A percentile compares a stretch with the other conserved stretches of the same genome.
Conservation (phyloP, 2,797 vertebrate genomes). For the Anabacerthia variegaticeps region DNA sequence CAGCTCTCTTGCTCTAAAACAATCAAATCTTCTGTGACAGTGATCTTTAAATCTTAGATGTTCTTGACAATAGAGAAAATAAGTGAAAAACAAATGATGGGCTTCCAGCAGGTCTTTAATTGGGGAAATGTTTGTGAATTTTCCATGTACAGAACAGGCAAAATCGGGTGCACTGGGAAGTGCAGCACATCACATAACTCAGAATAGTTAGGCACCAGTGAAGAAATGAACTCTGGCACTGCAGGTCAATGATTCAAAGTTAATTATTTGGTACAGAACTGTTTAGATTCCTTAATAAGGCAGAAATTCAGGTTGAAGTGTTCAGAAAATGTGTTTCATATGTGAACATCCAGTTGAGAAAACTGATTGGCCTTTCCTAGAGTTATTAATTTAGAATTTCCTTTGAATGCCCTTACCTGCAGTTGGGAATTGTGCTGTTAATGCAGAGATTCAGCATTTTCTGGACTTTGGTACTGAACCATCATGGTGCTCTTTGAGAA, state of each 20-base stretch:
- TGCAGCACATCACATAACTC: background rate
- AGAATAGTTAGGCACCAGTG: background rate
- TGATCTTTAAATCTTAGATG: background rate
- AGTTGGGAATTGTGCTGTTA: background rate
- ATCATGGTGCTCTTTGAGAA: background rate
- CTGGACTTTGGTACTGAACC: background rate
- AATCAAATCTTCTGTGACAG: background rate
- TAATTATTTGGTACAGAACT: background rate
- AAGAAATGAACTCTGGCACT: background rate
- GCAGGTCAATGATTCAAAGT: background rate
- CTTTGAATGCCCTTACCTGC: background rate
- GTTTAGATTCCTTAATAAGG: background rate
- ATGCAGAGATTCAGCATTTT: background rate
- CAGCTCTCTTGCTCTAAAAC: background rate
- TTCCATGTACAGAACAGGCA: background rate
- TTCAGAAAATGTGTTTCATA: background rate
- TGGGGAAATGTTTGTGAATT: background rate
- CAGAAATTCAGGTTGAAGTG: background rate
- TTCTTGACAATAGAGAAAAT: background rate
- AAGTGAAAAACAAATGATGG: background rate
- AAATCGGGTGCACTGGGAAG: background rate
- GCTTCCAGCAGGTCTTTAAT: background rate
- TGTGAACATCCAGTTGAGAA: background rate
- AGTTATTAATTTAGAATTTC: constrained; percentile 23
- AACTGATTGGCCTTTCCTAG: background rate